Evolutionary conservation across 2,797 vertebrate species (phyloP), one percentile per base, ranked within the genome.

Genomic region (Oreonectes daqikongensis): DNA sequence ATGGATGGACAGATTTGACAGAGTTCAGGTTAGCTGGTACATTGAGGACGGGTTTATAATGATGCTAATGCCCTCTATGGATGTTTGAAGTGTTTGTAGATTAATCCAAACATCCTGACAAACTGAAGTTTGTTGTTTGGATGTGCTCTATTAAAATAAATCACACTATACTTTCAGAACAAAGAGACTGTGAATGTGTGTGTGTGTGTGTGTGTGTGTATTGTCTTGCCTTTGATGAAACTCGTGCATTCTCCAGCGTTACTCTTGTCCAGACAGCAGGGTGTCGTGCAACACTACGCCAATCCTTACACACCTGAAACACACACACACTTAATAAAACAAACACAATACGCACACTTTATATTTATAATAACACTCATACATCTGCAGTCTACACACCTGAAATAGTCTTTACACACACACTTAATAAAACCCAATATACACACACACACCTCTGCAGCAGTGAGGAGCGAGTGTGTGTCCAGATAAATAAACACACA

Each of bases 401-500:
- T n/a, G n/a, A n/a, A n/a, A n/a, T n/a, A n/a, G n/a, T n/a, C n/a
- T n/a, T n/a, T n/a, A n/a, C n/a, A n/a, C 11, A 46, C 50, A 77
- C 26, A 78, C 59, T 9, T 64, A 18, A 42, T 42, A 74, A 42
- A 40, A 32, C 32, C 3, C 12, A 42, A 42, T 42, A 42, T 2
- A 55, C 63, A 75, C 4, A 18, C 52, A 73, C 94, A 94, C 75
- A 96, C 95, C 90, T 96, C 94, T 0, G 95, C 96, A 0, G 93
- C 94, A 0, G 84, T 86, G 83, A 97, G 91, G 69, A 96, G 81
- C 0, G 95, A 94, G 75, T 84, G 89, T 4, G 93, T 93, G 77
- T 97, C 95, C 90, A 97, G 89, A 88, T 95, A 97, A 12, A 94
- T 94, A 86, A 96, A 95, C 84, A 96, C 93, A 72, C 95, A 96